Base-by-base conservation (phyloP, 2,888 invertebrate genomes). In the Escarpia spicata region DNA sequence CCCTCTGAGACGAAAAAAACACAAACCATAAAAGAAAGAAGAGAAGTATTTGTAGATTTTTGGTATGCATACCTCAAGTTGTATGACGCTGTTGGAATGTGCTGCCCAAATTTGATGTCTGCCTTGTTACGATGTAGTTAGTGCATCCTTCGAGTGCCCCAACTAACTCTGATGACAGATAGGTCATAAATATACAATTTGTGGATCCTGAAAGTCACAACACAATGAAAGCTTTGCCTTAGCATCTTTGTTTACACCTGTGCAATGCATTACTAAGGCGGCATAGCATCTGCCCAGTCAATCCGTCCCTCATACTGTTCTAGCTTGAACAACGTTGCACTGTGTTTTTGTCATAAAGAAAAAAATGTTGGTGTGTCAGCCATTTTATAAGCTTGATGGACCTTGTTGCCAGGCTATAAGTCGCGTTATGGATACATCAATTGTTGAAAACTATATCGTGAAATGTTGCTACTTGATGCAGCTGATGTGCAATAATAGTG, bases 1-100 rank as follows among this genome's bases (percentile, higher is more conserved):
- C 75, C 75, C 75, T 75, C 75, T 75, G 75, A 75, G 75, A 75
- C 75, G 75, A 75, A 75, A 75, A 75, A 75, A 75, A 75, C 75
- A 75, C 75, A 75, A 75, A 75, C 75, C 75, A 75, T 75, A 75
- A 75, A 75, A 75, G 75, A 75, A 75, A 75, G 75, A 75, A 75
- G 75, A 75, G 75, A 75, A 75, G 75, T 75, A 75, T 75, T 75
- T 75, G 75, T 75, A 75, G 75, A 75, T 75, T 75, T 26, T 75
- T 75, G 75, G 75, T 75, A 75, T 75, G 75, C 75, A 75, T 75
- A 75, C 75, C 75, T 75, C 75, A 26, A 19, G 60, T 60, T 60
- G 75, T 75, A 75, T 75, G 75, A 75, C 6, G 75, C 75, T 75
- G 19, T 26, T 75, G 75, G 75, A 75, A 75, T 75, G 75, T 75